Evolutionary conservation across 2,113 vertebrate genomes (phyloP), one percentile per base, ranked within the genome.

Genomic region (Xyrauchen texanus): DNA sequence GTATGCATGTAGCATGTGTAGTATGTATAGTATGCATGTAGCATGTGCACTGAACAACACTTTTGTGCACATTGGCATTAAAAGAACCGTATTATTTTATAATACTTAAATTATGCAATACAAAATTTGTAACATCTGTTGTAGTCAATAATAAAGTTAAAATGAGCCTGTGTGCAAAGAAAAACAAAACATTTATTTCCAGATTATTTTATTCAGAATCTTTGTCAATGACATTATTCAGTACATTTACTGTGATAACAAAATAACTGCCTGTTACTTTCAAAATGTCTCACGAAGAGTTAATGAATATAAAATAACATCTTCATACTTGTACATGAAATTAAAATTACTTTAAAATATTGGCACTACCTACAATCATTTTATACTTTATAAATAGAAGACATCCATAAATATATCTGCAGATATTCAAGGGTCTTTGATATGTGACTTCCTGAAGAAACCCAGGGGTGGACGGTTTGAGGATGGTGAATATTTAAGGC

Each of bases 151-250:
- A 34, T 34, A 34, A 34, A 34, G 21, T 34, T 34, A 34, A 1
- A 34, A n/a, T n/a, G n/a, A 34, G 21, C 21, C 21, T 34, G 21
- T 34, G 21, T 49, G 47, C 7, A 7, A 49, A 49, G 6, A 6
- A 49, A 49, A 7, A 15, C 57, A 66, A 70, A 7, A 5, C 42
- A 46, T 90, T 79, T 42, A 10, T 63, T 84, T 91, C 81, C 85
- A 89, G 88, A 90, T 88, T 4, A 45, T 88, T 91, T 93, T 92
- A 92, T 91, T 93, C 82, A 82, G 86, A 88, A 87, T 86, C n/a
- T 46, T 87, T 79, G 78, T 82, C 77, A 81, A 82, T 85, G 80
- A 91, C 75, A 85, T 83, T 75, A 70, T 75, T 89, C 65, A 80
- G 83, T 77, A 84, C 87, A 84, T 80, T 78, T 53, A 82, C 73